Evolutionary conservation across 2,797 vertebrate genomes (phyloP), one percentile per base, ranked within the genome.

Genomic region (Salmo trutta): DNA sequence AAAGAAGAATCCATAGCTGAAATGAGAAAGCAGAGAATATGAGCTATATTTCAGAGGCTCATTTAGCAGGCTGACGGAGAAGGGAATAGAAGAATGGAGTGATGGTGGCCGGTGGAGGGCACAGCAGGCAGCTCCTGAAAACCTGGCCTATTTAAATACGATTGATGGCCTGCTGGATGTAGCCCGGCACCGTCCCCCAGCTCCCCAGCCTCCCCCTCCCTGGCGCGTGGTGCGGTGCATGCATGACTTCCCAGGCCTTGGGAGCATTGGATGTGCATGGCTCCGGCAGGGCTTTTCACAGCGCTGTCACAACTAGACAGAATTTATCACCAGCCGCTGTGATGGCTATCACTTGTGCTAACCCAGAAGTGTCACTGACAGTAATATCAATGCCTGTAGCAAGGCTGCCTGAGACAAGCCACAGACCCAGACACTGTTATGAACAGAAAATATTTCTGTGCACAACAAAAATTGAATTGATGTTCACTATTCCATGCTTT

Each of bases 141-240:
- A 88, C 75, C 84, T 89, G 92, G 89, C 88, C 93, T 91, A 91
- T 92, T 94, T 90, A 93, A 92, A 91, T 83, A 92, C 88, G 91
- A 94, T 93, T 93, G 91, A 95, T 94, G 91, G 90, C 87, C 86
- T 88, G 88, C 89, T 88, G 86, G 83, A 86, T 79, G 86, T 71
- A 59, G 81, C 84, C 86, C 76, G 79, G 78, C 82, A 79, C 69
- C 79, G 79, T 74, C 67, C 78, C 21, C 53, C n/a, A 19, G 54
- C 54, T 65, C 17, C 72, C 19, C 41, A 41, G 2, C 41, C 41
- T 41, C 47, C 65, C 52, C 66, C 75, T 74, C 67, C 6, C 59
- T 70, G 16, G 79, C 56, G 27, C 17, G 73, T 29, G 76, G 56
- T 2, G 16, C 68, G 76, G 19, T 12, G 12, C 17, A 31, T 77